Conservation (phyloP, 2,113 vertebrate genomes). For the Merops nubicus region DNA sequence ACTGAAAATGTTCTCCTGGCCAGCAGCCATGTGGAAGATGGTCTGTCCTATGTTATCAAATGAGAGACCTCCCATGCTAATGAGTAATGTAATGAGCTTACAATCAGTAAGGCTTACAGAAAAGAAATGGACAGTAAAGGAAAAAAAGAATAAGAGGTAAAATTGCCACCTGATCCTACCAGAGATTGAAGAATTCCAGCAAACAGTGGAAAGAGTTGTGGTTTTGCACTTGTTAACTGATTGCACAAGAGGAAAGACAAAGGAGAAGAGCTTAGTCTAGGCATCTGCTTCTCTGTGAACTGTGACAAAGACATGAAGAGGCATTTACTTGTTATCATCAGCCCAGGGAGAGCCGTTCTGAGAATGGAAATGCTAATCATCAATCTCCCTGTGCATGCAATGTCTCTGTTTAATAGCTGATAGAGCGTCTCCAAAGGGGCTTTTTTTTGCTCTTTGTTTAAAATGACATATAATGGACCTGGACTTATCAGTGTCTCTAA, state of each 20-base stretch:
- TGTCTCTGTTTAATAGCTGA: constrained; percentile 97
- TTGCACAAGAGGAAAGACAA: constrained; percentile 82
- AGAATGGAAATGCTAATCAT: constrained; percentile 89
- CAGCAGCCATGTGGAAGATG: not conserved
- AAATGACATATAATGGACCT: constrained; percentile 95
- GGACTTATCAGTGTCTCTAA: constrained; percentile 93
- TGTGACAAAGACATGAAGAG: constrained; percentile 67
- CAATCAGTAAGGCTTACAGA: not conserved
- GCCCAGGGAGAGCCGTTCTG: constrained; percentile 78
- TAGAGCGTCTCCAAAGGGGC: constrained; percentile 90
- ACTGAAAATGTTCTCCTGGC: not conserved
- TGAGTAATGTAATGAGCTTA: not conserved
- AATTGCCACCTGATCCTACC: not conserved
- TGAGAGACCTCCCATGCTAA: not conserved
- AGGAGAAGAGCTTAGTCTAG: constrained; percentile 70
- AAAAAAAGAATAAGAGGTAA: not conserved
- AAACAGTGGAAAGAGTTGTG: not conserved
- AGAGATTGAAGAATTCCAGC: not conserved
- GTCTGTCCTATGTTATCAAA: not conserved
- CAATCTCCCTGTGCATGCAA: constrained; percentile 86
- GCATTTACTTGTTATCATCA: constrained; percentile 81
- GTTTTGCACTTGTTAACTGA: constrained; percentile 76
- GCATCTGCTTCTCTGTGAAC: constrained; percentile 82
- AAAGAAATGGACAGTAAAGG: not conserved
- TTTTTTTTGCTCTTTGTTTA: constrained; percentile 91